Base-by-base conservation (phyloP, 2,113 vertebrate genomes). In the Smithornis capensis region DNA sequence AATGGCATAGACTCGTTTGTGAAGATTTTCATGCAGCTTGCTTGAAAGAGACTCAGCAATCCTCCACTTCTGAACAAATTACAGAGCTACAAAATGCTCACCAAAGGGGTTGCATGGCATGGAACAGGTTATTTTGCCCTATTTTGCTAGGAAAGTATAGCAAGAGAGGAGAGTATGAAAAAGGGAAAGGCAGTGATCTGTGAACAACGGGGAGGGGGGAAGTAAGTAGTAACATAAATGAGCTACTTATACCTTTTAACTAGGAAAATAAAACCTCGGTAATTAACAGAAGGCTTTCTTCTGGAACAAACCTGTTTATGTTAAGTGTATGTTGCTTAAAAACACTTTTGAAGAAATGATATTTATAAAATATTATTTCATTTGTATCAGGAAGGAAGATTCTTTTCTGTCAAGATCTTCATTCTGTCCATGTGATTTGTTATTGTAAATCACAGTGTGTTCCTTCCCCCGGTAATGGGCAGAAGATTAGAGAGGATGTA, bases 61-160 rank as follows among this genome's bases (percentile, higher is more conserved):
- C 86, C 31, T 88, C 75, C 40, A 85, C 94, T 97, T 97, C 89
- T 82, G 89, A 93, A 90, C 64, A 97, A 98, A 98, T 97, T 96
- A 96, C 84, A 96, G 78, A 65, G 71, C 91, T 96, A 83, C 89
- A 97, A 96, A 91, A 92, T 49, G 68, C 59, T 97, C 40, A 14
- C 94, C 87, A 90, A 95, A 94, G 84, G 88, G 65, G 42, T 91
- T 38, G 49, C 89, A 96, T 93, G 55, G 87, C 91, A 78, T 77
- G 67, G 73, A 96, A 80, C 81, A 76, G 73, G 67, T 94, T 95
- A 90, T 97, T 94, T 90, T 94, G 59, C 73, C 74, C 55, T 96
- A 7, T 95, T 93, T 97, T 92, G 67, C 76, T 89, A 25, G 85
- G 27, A 85, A 68, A 88, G n/a, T 16, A 16, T 67, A 85, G 75